phyloP scores from a whole-genome alignment of 2,113 vertebrate species.

The Marcusenius ussheri region DNA sequence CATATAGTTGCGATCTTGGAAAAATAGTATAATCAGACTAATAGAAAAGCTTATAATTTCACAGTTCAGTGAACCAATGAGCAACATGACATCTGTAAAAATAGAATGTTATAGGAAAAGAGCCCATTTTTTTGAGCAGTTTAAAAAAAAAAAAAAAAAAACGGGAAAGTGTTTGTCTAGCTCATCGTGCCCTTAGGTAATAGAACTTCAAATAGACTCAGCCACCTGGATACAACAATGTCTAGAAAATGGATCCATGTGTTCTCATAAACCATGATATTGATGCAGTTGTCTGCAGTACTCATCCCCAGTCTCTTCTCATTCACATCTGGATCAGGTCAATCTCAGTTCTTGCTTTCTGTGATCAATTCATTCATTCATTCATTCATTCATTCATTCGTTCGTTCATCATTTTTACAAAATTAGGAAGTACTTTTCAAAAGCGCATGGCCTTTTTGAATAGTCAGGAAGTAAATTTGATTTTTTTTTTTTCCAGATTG shows the following conservation, averaged over 20 bases:
- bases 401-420: neutral
- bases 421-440: neutral
- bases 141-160: neutral
- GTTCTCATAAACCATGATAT: neutral
- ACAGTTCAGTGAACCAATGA: neutral
- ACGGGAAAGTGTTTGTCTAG: neutral
- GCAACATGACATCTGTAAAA: neutral
- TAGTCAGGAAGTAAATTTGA: neutral
- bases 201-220: neutral
- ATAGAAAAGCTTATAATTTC: neutral
- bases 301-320: neutral
- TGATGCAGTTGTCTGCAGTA: neutral
- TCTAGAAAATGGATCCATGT: neutral
- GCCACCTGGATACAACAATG: neutral
- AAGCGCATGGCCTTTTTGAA: neutral
- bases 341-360: neutral
- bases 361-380: neutral
- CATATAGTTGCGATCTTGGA: neutral
- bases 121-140: neutral
- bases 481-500: neutral
- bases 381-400: neutral
- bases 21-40: neutral
- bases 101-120: neutral
- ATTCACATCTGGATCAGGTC: neutral
- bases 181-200: neutral